phyloP scores from a whole-genome alignment of 2,113 vertebrate genomes.

The Leucosticte australis region DNA sequence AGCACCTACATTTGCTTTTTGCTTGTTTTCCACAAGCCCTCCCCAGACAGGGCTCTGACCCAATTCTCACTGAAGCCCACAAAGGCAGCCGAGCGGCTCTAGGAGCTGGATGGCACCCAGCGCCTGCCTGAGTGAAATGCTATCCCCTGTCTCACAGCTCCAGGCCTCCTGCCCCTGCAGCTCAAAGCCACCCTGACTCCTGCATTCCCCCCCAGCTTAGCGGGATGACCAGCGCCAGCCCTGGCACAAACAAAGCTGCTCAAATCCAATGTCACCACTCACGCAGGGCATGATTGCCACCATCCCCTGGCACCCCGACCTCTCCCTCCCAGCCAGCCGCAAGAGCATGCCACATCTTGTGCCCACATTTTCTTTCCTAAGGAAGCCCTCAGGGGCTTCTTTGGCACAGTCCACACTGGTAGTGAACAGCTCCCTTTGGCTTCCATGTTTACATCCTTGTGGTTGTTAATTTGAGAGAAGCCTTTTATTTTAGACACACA shows the following conservation, averaged over 20 bases:
- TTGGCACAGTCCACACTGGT: neutral
- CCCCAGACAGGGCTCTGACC: conserved; percentile 13
- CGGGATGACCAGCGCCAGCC: neutral
- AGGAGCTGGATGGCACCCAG: conserved; percentile 20
- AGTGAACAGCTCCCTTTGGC: conserved; percentile 51
- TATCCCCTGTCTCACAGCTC: neutral
- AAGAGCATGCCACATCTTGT: conserved; percentile 25
- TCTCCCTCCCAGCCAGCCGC: neutral
- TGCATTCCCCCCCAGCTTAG: conserved; percentile 29
- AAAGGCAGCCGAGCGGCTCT: neutral
- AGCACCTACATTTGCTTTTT: neutral
- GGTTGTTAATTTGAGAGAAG: conserved; percentile 70
- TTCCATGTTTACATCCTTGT: conserved; percentile 67
- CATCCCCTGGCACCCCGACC: neutral
- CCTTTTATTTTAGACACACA: conserved; percentile 58
- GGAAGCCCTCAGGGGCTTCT: conserved; percentile 15
- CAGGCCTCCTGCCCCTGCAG: neutral
- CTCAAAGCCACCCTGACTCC: neutral
- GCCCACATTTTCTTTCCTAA: conserved; percentile 56
- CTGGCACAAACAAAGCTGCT: neutral
- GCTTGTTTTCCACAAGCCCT: neutral
- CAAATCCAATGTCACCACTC: neutral
- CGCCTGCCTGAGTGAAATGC: neutral
- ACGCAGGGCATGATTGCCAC: neutral
- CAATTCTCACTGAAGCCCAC: neutral